Evolutionary conservation across 2,888 invertebrate species (phyloP).

Genomic region (Flexamia atlantica): DNA sequence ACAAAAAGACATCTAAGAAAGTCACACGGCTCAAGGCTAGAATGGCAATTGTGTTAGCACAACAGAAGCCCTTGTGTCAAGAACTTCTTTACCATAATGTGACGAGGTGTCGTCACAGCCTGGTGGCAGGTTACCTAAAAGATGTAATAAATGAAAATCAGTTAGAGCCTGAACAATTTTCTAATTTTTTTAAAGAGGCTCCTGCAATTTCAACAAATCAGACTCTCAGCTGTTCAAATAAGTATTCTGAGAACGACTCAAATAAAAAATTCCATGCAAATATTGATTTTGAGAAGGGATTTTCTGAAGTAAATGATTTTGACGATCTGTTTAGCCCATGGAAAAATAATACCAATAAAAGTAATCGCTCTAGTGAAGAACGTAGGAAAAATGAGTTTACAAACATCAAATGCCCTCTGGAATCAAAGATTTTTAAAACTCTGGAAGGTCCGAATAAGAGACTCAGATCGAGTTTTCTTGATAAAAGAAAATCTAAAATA

Average conservation of each 20-base stretch:
- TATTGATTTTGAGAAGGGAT: not conserved
- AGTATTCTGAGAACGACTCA: not conserved
- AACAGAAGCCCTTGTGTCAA: not conserved
- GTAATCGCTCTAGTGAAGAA: not conserved
- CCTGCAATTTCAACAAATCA: not conserved
- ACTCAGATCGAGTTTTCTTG: not conserved
- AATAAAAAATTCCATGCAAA: not conserved
- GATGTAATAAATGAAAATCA: not conserved
- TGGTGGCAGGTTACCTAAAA: not conserved
- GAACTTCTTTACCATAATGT: not conserved
- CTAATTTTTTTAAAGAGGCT: not conserved
- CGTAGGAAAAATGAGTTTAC: not conserved
- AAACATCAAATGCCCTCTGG: not conserved
- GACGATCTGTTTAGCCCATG: too few species aligned
- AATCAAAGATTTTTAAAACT: slow-evolving; percentile 15
- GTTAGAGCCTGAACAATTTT: not conserved
- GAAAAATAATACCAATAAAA: not conserved
- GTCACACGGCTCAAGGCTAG: not conserved
- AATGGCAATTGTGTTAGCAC: not conserved
- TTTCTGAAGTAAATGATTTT: not conserved
- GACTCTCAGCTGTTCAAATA: not conserved
- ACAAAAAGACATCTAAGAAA: not conserved
- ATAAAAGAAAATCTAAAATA: slow-evolving; percentile 7
- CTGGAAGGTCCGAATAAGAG: not conserved
- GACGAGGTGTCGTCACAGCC: not conserved